Conservation (phyloP, 2,113 vertebrate genomes). For the Misgurnus anguillicaudatus region DNA sequence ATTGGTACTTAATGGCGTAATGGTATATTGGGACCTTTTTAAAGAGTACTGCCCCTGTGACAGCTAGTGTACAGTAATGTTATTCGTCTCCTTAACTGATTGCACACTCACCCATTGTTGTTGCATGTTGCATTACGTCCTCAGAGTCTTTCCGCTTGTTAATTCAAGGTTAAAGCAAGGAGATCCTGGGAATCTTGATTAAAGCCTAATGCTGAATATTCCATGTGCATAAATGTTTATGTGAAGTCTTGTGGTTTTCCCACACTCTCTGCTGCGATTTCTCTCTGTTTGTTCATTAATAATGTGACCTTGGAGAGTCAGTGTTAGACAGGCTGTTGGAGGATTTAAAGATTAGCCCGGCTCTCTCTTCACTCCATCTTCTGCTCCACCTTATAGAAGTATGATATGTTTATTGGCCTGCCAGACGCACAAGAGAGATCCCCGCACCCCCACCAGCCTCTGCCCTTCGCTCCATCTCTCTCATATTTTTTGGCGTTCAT, state of each 20-base stretch:
- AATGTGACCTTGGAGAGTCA: slow-evolving; percentile 54
- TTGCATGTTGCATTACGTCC: no score
- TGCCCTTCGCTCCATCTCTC: background rate
- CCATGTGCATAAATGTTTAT: background rate
- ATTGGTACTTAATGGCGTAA: no score
- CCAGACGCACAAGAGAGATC: slow-evolving; percentile 34
- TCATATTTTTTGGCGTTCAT: slow-evolving; percentile 6
- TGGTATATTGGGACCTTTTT: no score
- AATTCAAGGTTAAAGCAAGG: slow-evolving; percentile 26
- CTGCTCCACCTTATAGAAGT: slow-evolving; percentile 49
- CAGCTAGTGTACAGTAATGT: no score
- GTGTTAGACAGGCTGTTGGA: slow-evolving; percentile 35
- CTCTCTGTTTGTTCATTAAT: slow-evolving; percentile 32
- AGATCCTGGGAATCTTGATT: background rate
- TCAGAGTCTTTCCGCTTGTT: background rate
- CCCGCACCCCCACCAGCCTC: background rate
- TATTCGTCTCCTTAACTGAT: no score
- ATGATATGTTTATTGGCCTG: slow-evolving; percentile 53
- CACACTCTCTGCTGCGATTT: slow-evolving; percentile 18
- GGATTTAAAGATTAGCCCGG: slow-evolving; percentile 56
- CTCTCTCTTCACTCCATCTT: slow-evolving; percentile 45
- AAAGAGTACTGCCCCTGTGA: no score
- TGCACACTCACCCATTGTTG: no score
- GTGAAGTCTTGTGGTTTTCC: slow-evolving; percentile 21
- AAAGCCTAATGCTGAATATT: background rate